Evolutionary conservation across 2,113 vertebrate species (phyloP).

Genomic region (Spea bombifrons): DNA sequence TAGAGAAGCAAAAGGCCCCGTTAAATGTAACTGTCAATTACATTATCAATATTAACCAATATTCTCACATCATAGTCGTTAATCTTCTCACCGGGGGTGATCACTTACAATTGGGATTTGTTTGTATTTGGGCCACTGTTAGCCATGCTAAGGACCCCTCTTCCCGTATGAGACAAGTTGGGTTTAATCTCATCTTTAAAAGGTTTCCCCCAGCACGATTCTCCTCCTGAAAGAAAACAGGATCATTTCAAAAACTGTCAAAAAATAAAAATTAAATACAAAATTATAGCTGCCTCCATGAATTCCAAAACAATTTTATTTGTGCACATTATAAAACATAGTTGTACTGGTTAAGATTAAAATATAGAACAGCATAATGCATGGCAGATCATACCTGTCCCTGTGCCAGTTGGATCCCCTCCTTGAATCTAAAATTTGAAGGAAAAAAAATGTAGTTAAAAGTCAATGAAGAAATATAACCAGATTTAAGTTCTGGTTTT

Average conservation of each 20-base stretch:
- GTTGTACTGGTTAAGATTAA: too few species aligned
- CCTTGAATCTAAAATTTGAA: constrained; percentile 83
- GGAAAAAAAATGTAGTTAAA: background rate
- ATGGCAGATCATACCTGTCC: constrained; percentile 73
- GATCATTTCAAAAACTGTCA: background rate
- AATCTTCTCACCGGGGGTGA: background rate
- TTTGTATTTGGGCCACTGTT: constrained; percentile 97
- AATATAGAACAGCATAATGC: background rate
- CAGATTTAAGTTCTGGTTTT: background rate
- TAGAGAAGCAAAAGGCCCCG: constrained; percentile 4
- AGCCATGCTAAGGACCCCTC: constrained; percentile 95
- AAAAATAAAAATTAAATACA: background rate
- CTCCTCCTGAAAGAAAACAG: constrained; percentile 71
- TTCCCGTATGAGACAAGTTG: constrained; percentile 89
- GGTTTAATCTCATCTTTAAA: constrained; percentile 92
- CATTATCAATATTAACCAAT: too few species aligned
- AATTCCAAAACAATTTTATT: too few species aligned
- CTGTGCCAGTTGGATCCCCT: constrained; percentile 92
- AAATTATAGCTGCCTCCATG: too few species aligned
- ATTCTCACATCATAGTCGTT: too few species aligned
- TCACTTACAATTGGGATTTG: constrained; percentile 96
- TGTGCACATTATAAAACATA: too few species aligned
- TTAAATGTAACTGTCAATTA: background rate
- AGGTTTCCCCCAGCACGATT: constrained; percentile 90
- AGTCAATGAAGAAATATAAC: constrained; percentile 40